Evolutionary conservation across 1,140 invertebrate genomes (phyloP), one percentile per base, ranked within the genome.

Genomic region (Parapsyche elsis): DNA sequence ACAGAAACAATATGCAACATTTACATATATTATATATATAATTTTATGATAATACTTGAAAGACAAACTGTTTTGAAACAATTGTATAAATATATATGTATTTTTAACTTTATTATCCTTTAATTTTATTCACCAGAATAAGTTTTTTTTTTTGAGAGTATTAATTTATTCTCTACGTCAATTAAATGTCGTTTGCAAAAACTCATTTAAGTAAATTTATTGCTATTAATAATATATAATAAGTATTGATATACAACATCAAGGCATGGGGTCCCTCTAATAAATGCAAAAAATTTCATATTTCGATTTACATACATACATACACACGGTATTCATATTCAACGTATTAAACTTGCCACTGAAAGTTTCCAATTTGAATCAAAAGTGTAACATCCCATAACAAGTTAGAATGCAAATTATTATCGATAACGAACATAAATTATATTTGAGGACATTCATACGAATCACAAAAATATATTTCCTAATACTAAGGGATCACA

Each of bases 191-290:
- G 7, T 38, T 38, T 38, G 30, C 7, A 38, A 4, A 38, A 38
- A 38, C 30, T 38, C 1, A 38, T 38, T 38, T 7, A 38, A 38
- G 30, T 38, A 38, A 38, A 76, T 81, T 81, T 81, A 81, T 81
- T 81, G 76, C 80, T 81, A 81, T 81, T 49, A 57, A 64, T 74
- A 46, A 75, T 81, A 79, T 61, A 79, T 81, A 81, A 44, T 78
- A 70, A 78, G 59, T 76, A 79, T 59, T 79, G 80, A 76, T 81
- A 67, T 78, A 81, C 81, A 81, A 81, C 81, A 81, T 81, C 81
- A 81, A 81, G 81, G 81, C 81, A 81, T 67, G 21, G 64, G 64
- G 64, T 24, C n/a, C 10, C 24, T 53, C 23, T 26, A 67, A 67
- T 24, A 12, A 24, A 67, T 26, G 59, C 49, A 53, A 81, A 76